Percentiles rank a stretch among this genome's conserved stretches.
Evolutionary conservation across 2,888 invertebrate species (phyloP).

Genomic region (Rapana venosa): DNA sequence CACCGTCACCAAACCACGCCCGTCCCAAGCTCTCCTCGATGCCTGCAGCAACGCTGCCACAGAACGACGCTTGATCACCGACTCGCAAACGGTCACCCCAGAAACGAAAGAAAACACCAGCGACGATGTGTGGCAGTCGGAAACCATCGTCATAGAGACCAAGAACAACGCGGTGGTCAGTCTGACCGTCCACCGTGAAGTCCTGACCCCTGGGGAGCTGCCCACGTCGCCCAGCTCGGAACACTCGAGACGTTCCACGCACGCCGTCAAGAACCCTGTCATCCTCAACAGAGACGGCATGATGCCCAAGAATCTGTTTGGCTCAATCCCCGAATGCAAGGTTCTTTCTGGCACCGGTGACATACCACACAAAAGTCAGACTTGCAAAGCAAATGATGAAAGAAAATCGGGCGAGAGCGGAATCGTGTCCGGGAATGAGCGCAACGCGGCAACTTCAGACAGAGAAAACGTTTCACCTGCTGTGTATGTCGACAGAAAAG

Average conservation of each 20-base stretch:
- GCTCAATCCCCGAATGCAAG: not conserved
- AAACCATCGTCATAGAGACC: conserved; percentile 45
- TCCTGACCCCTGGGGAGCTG: conserved; percentile 51
- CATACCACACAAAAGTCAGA: not conserved
- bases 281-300: conserved; percentile 30
- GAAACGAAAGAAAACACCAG: conserved; percentile 40
- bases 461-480: not conserved
- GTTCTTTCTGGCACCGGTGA: not conserved
- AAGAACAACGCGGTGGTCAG: conserved; percentile 38
- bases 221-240: conserved; percentile 64
- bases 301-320: conserved; percentile 27
- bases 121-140: conserved; percentile 39
- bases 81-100: not conserved
- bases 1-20: conserved; percentile 63
- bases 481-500: conserved; percentile 22
- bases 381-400: not conserved
- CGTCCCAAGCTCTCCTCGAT: conserved; percentile 62
- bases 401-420: not conserved
- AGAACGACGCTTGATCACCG: not conserved
- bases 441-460: not conserved
- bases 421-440: not conserved
- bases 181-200: conserved; percentile 37
- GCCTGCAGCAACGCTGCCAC: conserved; percentile 44
- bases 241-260: conserved; percentile 65
- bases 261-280: conserved; percentile 56